phyloP scores from a whole-genome alignment of 2,113 vertebrate genomes.

The Corythornis vintsioides region DNA sequence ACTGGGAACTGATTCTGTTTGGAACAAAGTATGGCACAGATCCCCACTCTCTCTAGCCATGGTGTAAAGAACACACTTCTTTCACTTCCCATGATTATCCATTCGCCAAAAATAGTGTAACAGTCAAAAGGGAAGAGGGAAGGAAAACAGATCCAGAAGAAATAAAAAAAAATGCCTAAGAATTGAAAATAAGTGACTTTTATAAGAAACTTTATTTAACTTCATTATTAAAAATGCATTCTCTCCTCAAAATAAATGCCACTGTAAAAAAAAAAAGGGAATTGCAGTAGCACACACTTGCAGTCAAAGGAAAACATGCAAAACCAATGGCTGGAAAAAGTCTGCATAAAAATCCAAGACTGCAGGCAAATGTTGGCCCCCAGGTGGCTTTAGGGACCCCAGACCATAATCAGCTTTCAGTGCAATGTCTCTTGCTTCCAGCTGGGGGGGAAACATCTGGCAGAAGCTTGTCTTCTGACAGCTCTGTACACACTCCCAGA shows the following conservation, averaged over 20 bases:
- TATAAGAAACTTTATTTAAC: slow-evolving; percentile 76
- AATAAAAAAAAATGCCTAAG: slow-evolving; percentile 73
- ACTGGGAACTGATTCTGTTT: slow-evolving; percentile 50
- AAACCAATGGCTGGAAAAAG: slow-evolving; percentile 72
- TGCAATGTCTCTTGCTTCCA: slow-evolving; percentile 72
- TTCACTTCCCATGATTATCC: slow-evolving; percentile 75
- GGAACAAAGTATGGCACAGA: slow-evolving; percentile 71
- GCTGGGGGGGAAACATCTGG: slow-evolving; percentile 69
- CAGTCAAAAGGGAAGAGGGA: slow-evolving; percentile 68
- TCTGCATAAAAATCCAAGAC: slow-evolving; percentile 72
- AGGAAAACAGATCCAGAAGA: slow-evolving; percentile 63
- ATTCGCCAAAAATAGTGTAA: slow-evolving; percentile 68
- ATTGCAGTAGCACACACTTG: slow-evolving; percentile 75
- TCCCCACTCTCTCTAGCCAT: slow-evolving; percentile 34
- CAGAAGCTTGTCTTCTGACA: slow-evolving; percentile 63
- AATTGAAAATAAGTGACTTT: slow-evolving; percentile 77
- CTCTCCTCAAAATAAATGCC: slow-evolving; percentile 74
- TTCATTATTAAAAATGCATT: slow-evolving; percentile 75
- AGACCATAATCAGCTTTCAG: slow-evolving; percentile 67
- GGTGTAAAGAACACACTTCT: slow-evolving; percentile 47
- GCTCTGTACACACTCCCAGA: slow-evolving; percentile 36
- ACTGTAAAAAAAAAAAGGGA: slow-evolving; percentile 27
- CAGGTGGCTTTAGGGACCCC: slow-evolving; percentile 53
- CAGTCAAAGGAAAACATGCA: slow-evolving; percentile 79
- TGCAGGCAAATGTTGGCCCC: slow-evolving; percentile 57